Conservation (phyloP, 2,797 vertebrate species). For the Leptatherina wallacei region DNA sequence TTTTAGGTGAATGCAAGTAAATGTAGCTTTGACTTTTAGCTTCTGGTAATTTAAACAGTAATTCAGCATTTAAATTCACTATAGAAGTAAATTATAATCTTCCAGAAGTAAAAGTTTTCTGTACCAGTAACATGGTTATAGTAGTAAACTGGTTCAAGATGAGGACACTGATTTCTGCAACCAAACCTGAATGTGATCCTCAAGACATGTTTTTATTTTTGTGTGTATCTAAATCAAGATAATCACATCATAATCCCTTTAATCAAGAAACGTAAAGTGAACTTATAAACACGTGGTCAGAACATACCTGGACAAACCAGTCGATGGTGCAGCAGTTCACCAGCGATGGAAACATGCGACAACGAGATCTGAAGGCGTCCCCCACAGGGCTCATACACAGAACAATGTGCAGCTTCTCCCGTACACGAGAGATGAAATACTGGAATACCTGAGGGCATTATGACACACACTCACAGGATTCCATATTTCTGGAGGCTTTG, state of each 20-base stretch:
- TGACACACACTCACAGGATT: conserved; percentile 15
- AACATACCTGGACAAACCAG: conserved; percentile 88
- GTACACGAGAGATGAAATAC: conserved; percentile 87
- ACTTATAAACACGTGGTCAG: not conserved
- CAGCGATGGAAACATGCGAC: conserved; percentile 90
- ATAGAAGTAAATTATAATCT: not conserved
- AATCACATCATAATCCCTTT: not conserved
- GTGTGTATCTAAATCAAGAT: not conserved
- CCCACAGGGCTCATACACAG: conserved; percentile 90
- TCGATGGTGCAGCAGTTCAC: conserved; percentile 91
- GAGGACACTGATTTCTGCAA: not conserved
- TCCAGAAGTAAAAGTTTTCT: not conserved
- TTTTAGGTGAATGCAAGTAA: not conserved
- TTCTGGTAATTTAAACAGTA: not conserved
- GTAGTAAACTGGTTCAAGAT: not conserved
- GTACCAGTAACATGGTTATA: not conserved
- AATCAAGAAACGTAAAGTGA: not conserved
- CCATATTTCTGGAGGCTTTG: not conserved
- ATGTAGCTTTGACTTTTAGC: not conserved
- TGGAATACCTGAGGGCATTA: conserved; percentile 83
- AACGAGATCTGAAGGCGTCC: conserved; percentile 87
- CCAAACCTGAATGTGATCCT: not conserved
- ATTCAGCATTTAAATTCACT: conserved; percentile 3
- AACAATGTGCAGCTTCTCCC: conserved; percentile 89
- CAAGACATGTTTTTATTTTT: not conserved